These are phyloP conservation scores for Lacerta bilineata DNA, from an alignment of 2,797 vertebrate species.

Conservation along the genomic window DNA sequence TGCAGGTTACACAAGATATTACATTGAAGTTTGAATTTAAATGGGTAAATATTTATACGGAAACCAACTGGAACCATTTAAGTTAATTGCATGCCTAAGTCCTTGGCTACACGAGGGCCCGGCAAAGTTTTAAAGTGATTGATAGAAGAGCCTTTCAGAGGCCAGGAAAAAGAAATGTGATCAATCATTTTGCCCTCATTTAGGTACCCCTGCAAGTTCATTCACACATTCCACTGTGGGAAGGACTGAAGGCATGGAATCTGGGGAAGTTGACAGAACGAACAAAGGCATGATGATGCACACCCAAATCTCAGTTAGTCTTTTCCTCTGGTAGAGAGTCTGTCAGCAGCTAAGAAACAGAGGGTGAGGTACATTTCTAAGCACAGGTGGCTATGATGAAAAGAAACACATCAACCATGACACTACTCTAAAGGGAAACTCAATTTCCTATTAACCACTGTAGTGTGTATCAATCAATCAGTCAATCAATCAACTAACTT, in stretches of 20 bases:
- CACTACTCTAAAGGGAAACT: background rate
- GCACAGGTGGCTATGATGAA: background rate
- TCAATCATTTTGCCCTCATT: background rate
- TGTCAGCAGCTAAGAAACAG: background rate
- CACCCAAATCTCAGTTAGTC: fast-evolving
- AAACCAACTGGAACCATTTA: fast-evolving
- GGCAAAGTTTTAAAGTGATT: slow-evolving; percentile 11
- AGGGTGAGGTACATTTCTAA: background rate
- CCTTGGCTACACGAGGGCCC: background rate
- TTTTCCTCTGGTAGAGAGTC: fast-evolving
- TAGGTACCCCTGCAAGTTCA: background rate
- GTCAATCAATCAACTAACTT: too few species aligned
- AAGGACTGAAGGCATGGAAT: background rate
- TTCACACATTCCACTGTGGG: background rate
- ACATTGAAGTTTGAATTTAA: background rate
- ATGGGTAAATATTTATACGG: background rate
- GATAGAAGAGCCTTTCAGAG: slow-evolving; percentile 25
- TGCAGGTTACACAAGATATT: background rate
- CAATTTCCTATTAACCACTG: background rate
- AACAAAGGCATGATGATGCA: background rate
- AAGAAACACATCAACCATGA: background rate
- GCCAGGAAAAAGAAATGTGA: background rate
- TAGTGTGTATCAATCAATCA: too few species aligned
- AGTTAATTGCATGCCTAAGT: background rate
- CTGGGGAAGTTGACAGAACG: background rate